Evolutionary conservation across 2,888 invertebrate genomes (phyloP).

Genomic region (Mermis nigrescens): DNA sequence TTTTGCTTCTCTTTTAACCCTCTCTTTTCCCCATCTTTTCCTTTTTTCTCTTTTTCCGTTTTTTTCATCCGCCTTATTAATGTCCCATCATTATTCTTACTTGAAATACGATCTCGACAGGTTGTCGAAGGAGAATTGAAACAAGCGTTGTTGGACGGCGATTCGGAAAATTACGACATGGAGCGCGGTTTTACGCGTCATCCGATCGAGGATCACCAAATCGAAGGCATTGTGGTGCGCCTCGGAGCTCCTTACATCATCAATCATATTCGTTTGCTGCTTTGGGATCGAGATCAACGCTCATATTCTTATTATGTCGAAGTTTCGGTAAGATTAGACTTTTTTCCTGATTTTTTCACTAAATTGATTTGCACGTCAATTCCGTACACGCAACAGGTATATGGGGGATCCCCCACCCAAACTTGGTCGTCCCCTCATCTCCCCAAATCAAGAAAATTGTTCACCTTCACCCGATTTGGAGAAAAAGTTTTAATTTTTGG

Average conservation of each 20-base stretch:
- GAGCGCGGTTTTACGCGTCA: constrained; percentile 77
- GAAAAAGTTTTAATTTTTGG: too few species aligned
- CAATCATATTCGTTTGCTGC: constrained; percentile 71
- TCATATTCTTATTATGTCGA: constrained; percentile 8
- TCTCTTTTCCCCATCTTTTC: constrained; percentile 5
- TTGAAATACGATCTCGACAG: too few species aligned
- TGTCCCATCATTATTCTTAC: neutral
- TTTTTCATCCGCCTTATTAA: neutral
- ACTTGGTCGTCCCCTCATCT: too few species aligned
- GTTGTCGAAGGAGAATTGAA: constrained; percentile 77
- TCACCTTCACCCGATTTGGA: too few species aligned
- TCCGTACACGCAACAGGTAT: too few species aligned
- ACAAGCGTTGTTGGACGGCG: constrained; percentile 67
- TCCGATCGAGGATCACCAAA: constrained; percentile 50
- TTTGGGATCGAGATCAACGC: constrained; percentile 81
- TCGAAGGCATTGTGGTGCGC: constrained; percentile 40
- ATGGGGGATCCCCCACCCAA: too few species aligned
- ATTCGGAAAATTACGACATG: constrained; percentile 66
- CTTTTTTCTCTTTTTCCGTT: neutral
- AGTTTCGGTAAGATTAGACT: neutral
- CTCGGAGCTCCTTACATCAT: constrained; percentile 47
- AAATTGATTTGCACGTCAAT: too few species aligned
- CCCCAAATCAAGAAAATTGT: too few species aligned
- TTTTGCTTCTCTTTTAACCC: too few species aligned
- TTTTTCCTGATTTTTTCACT: too few species aligned